phyloP scores from a whole-genome alignment of 2,888 invertebrate genomes.

The Drosophila quinaria region DNA sequence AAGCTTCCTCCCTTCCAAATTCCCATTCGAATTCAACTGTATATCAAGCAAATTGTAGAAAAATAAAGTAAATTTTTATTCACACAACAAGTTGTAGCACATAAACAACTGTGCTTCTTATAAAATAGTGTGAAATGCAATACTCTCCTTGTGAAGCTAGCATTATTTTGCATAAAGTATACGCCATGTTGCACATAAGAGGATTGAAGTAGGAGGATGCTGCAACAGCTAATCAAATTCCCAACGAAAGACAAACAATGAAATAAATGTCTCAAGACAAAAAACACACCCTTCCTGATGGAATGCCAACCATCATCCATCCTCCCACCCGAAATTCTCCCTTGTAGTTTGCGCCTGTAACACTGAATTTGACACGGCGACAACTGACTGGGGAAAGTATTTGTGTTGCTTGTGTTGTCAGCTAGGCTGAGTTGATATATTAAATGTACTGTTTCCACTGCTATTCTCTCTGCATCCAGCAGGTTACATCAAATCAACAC shows the following conservation, averaged over 20 bases:
- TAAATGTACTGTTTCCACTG: slow-evolving; percentile 49
- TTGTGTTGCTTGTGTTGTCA: slow-evolving; percentile 21
- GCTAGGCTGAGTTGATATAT: slow-evolving; percentile 41
- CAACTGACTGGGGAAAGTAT: slow-evolving; percentile 6
- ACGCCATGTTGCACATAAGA: slow-evolving; percentile 38
- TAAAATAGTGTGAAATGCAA: slow-evolving; percentile 32
- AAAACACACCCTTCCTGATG: slow-evolving; percentile 33
- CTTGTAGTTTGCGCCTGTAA: not conserved
- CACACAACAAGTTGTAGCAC: slow-evolving; percentile 5
- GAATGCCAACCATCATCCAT: slow-evolving; percentile 21
- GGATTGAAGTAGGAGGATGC: slow-evolving; percentile 10
- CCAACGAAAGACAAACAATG: slow-evolving; percentile 56
- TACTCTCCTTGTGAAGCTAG: slow-evolving; percentile 8
- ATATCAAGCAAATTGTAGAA: not conserved
- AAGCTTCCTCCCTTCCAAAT: not conserved
- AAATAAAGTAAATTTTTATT: slow-evolving; percentile 14
- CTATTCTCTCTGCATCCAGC: slow-evolving; percentile 27
- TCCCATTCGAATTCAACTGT: not conserved
- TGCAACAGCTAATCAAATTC: slow-evolving; percentile 61
- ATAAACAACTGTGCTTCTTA: slow-evolving; percentile 3
- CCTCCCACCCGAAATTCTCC: not conserved
- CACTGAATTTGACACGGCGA: slow-evolving; percentile 32
- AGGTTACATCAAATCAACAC: slow-evolving; percentile 76
- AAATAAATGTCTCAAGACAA: slow-evolving; percentile 57
- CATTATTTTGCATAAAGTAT: slow-evolving; percentile 53